Percentiles rank a stretch among this genome's conserved stretches.
phyloP scores from a whole-genome alignment of 2,113 vertebrate genomes.

The Zosterops pallidus region DNA sequence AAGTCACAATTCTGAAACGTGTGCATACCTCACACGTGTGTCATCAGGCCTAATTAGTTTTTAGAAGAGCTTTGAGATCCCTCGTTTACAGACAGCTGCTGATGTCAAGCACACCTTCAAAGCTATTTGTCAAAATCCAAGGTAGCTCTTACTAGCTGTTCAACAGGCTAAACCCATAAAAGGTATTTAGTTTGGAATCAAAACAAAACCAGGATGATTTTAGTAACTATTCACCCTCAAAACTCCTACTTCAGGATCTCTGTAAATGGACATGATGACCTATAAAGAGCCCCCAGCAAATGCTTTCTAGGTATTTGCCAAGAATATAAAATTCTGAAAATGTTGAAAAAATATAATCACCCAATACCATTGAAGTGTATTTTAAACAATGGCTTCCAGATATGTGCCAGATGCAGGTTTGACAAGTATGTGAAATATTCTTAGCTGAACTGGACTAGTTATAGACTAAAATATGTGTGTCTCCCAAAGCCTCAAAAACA shows the following conservation, averaged over 20 bases:
- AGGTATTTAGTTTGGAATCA: background rate
- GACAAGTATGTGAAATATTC: background rate
- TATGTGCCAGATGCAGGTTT: background rate
- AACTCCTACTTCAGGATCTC: background rate
- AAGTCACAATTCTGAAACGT: constrained; percentile 23
- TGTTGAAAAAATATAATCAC: background rate
- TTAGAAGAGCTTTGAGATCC: background rate
- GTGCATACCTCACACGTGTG: constrained; percentile 10
- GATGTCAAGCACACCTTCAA: constrained; percentile 11
- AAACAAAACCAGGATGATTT: background rate
- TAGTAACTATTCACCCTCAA: background rate
- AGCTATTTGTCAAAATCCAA: background rate
- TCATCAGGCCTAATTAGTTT: constrained; percentile 24
- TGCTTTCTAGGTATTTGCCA: background rate
- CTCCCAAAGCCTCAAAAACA: background rate
- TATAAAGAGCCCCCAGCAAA: background rate
- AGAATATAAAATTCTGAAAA: background rate
- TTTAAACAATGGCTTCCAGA: background rate
- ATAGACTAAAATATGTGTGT: background rate
- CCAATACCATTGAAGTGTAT: background rate
- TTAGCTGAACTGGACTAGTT: background rate
- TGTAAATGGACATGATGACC: background rate
- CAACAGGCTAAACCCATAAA: background rate
- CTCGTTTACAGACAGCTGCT: background rate
- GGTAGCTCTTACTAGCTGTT: background rate